These are phyloP conservation scores for Byasa hedistus DNA, from an alignment of 2,888 invertebrate genomes.

Conservation along the genomic window DNA sequence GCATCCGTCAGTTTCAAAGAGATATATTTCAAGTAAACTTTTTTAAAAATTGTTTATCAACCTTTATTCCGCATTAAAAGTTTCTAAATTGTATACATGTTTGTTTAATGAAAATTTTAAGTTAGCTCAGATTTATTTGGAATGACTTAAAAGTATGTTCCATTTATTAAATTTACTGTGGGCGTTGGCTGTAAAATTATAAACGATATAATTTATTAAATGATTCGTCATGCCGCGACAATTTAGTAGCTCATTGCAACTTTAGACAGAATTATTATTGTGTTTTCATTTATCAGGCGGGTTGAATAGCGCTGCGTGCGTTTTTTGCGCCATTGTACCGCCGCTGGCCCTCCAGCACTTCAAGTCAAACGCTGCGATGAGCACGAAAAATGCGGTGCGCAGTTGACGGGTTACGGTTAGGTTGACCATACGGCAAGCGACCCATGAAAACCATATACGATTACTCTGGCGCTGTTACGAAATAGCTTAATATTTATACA, in stretches of 20 bases:
- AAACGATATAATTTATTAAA: neutral
- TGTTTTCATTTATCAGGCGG: slow-evolving; percentile 71
- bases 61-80: too few species aligned
- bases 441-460: neutral
- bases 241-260: slow-evolving; percentile 27
- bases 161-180: neutral
- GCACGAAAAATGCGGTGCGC: slow-evolving; percentile 57
- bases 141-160: neutral
- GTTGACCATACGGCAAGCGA: slow-evolving; percentile 14
- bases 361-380: slow-evolving; percentile 68
- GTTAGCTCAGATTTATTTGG: too few species aligned
- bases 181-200: too few species aligned
- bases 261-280: slow-evolving; percentile 60
- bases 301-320: slow-evolving; percentile 73
- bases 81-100: too few species aligned
- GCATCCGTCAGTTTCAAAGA: neutral
- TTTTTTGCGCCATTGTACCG: slow-evolving; percentile 64
- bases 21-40: neutral
- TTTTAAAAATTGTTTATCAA: neutral
- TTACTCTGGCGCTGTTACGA: too few species aligned
- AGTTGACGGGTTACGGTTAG: slow-evolving; percentile 50
- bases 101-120: too few species aligned
- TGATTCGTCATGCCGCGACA: neutral
- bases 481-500: too few species aligned
- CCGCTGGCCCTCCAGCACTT: slow-evolving; percentile 54